These are phyloP conservation scores for Cephus cinctus DNA, from an alignment of 1,140 invertebrate species.

Conservation along the genomic window DNA sequence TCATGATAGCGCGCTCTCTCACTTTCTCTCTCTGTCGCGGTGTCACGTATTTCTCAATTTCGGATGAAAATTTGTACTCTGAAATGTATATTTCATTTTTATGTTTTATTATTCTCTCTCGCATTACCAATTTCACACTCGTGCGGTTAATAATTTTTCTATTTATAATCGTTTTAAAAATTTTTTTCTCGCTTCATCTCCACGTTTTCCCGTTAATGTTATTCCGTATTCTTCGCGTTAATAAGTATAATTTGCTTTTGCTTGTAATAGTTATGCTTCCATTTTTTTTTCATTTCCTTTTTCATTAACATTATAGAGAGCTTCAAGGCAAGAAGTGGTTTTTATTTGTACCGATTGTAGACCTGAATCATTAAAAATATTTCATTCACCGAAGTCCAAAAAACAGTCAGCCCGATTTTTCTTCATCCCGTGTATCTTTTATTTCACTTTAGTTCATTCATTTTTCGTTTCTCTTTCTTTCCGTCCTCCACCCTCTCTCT, in stretches of 20 bases:
- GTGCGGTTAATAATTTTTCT: slow-evolving; percentile 6
- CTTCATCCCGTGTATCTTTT: too few relatives aligned
- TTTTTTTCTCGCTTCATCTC: slow-evolving; percentile 6
- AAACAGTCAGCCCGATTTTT: too few relatives aligned
- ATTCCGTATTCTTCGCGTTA: not conserved
- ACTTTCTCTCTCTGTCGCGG: not conserved
- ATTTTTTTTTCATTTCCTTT: slow-evolving; percentile 6
- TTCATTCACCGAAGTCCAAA: too few relatives aligned
- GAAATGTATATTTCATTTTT: slow-evolving; percentile 22
- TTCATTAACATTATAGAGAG: slow-evolving; percentile 43
- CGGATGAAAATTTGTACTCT: slow-evolving; percentile 50
- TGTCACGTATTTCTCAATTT: not conserved
- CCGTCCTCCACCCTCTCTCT: not conserved
- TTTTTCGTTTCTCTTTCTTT: not conserved
- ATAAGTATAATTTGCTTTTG: slow-evolving; percentile 6
- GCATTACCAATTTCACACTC: slow-evolving; percentile 3
- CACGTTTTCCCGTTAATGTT: slow-evolving; percentile 5
- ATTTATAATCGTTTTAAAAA: slow-evolving; percentile 9
- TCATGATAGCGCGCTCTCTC: not conserved
- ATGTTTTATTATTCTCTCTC: slow-evolving; percentile 6
- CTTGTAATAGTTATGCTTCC: slow-evolving; percentile 4
- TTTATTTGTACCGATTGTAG: slow-evolving; percentile 48
- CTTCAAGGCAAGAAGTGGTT: slow-evolving; percentile 56
- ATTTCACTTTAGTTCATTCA: too few relatives aligned
- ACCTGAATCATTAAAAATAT: too few relatives aligned